Evolutionary conservation across 1,140 invertebrate species (phyloP).

Genomic region (Drosophila azteca): DNA sequence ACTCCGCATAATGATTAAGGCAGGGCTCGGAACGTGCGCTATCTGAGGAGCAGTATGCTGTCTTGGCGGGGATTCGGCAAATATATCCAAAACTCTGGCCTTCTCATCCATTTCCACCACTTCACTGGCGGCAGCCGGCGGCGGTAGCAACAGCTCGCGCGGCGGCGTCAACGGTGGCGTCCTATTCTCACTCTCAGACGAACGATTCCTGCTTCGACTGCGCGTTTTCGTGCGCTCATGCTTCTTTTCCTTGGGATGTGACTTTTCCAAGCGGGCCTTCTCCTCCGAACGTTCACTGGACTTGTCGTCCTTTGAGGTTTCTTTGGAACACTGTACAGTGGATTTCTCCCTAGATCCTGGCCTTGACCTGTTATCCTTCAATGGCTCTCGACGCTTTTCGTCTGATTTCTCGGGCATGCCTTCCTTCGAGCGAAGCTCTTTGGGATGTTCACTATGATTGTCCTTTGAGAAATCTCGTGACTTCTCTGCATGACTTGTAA

Average conservation of each 20-base stretch:
- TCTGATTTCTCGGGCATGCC: too few species aligned
- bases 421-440: too few species aligned
- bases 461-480: too few species aligned
- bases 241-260: conserved; percentile 1
- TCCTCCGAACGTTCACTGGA: conserved; percentile 13
- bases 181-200: conserved; percentile 18
- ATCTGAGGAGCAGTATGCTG: conserved; percentile 36
- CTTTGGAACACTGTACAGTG: conserved; percentile 1
- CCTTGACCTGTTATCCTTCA: too few species aligned
- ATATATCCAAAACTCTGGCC: conserved; percentile 60
- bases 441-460: too few species aligned
- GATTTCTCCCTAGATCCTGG: conserved; percentile 17
- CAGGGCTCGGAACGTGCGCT: neutral
- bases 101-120: neutral
- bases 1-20: conserved; percentile 38
- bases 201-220: neutral
- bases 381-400: too few species aligned
- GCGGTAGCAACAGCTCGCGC: neutral
- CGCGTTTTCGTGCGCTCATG: conserved; percentile 1
- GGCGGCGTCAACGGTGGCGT: conserved; percentile 16
- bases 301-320: conserved; percentile 5
- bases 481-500: too few species aligned
- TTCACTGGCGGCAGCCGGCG: conserved; percentile 4
- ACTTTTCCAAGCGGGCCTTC: neutral
- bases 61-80: conserved; percentile 77